Evolutionary conservation across 2,888 invertebrate species (phyloP).

Genomic region (Amaurobius ferox): DNA sequence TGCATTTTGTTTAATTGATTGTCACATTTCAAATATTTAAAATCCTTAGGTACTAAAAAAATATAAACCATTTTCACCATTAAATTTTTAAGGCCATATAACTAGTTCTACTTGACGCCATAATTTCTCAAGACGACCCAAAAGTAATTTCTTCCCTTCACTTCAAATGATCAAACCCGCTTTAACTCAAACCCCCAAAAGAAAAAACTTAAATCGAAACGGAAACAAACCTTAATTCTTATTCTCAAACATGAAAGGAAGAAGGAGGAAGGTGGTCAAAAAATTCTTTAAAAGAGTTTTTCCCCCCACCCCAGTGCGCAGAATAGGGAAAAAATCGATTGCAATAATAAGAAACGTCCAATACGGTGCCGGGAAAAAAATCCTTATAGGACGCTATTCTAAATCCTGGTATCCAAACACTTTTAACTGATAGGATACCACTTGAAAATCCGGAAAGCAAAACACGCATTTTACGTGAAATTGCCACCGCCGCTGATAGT

Average conservation of each 20-base stretch:
- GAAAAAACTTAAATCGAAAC: background rate
- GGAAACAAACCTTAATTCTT: conserved; percentile 61
- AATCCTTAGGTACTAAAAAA: too few relatives aligned
- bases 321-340: conserved; percentile 45
- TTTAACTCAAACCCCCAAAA: background rate
- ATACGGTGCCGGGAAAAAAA: conserved; percentile 45
- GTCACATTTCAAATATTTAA: too few relatives aligned
- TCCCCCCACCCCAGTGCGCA: background rate
- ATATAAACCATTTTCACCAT: too few relatives aligned
- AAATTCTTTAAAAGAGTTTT: conserved; percentile 44
- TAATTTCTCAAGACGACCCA: background rate
- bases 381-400: conserved; percentile 55
- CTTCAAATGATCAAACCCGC: background rate
- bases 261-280: conserved; percentile 1
- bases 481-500: conserved; percentile 57
- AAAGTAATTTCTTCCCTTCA: background rate
- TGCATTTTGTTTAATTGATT: too few relatives aligned
- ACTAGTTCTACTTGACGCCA: too few relatives aligned
- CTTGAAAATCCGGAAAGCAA: conserved; percentile 58
- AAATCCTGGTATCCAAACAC: conserved; percentile 70
- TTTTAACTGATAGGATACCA: conserved; percentile 66
- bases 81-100: too few relatives aligned
- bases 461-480: conserved; percentile 69
- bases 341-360: conserved; percentile 69
- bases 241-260: conserved; percentile 43